These are phyloP conservation scores for Rhopalosiphum nymphaeae DNA, from an alignment of 2,888 invertebrate genomes.

Conservation along the genomic window DNA sequence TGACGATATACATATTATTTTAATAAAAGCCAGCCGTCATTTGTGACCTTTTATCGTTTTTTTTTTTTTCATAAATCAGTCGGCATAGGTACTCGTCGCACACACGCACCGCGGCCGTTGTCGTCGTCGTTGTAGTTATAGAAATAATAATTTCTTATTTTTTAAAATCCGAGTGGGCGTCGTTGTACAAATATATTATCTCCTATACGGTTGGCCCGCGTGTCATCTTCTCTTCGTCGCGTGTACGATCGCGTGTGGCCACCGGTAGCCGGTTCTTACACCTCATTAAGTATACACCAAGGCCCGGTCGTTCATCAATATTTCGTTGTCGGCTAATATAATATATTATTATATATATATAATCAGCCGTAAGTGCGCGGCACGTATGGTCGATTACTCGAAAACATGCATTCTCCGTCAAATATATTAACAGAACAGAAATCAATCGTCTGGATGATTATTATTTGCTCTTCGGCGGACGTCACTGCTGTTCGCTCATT, in stretches of 20 bases:
- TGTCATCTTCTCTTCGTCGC: not conserved
- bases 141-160: slow-evolving; percentile 27
- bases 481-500: not conserved
- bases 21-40: not conserved
- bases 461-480: not conserved
- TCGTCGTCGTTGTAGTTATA: not conserved
- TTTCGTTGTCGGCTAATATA: slow-evolving; percentile 18
- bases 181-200: slow-evolving; percentile 41
- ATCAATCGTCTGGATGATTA: slow-evolving; percentile 35
- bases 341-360: not conserved
- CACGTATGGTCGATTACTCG: not conserved
- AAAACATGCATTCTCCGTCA: not conserved
- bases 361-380: not conserved
- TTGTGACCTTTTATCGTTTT: not conserved
- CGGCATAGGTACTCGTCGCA: not conserved
- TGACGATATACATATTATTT: not conserved
- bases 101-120: not conserved
- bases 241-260: slow-evolving; percentile 32
- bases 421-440: not conserved
- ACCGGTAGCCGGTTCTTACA: slow-evolving; percentile 47
- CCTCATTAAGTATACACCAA: slow-evolving; percentile 22
- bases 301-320: slow-evolving; percentile 45
- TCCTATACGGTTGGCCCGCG: not conserved
- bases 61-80: not conserved
- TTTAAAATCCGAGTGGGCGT: slow-evolving; percentile 35